Evolutionary conservation across 2,113 vertebrate species (phyloP).

Genomic region (Neogale vison): DNA sequence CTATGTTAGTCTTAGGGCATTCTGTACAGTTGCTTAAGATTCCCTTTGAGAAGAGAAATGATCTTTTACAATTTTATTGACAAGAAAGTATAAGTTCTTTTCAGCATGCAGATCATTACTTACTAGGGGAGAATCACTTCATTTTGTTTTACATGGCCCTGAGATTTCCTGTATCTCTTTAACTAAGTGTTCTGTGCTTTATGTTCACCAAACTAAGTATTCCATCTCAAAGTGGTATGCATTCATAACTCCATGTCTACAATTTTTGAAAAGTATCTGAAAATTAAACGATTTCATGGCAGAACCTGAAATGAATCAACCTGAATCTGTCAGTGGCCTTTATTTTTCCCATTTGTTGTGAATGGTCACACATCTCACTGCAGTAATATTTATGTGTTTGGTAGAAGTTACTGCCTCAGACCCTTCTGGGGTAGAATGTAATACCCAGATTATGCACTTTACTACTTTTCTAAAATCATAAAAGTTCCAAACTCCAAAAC

Average conservation of each 20-base stretch:
- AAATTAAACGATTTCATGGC: neutral
- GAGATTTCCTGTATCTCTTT: neutral
- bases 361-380: neutral
- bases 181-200: neutral
- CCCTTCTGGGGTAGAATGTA: neutral
- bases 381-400: neutral
- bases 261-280: neutral
- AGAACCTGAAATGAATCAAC: neutral
- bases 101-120: neutral
- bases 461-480: neutral
- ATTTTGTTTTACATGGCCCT: neutral
- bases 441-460: neutral
- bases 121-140: neutral
- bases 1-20: neutral
- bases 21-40: neutral
- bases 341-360: neutral
- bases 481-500: neutral
- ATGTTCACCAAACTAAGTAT: neutral
- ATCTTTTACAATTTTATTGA: neutral
- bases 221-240: neutral
- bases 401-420: neutral
- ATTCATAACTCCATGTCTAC: neutral
- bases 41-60: neutral
- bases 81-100: neutral
- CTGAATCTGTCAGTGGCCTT: neutral